Base-by-base conservation (phyloP, 1,140 invertebrate species). In the Drosophila yakuba region DNA sequence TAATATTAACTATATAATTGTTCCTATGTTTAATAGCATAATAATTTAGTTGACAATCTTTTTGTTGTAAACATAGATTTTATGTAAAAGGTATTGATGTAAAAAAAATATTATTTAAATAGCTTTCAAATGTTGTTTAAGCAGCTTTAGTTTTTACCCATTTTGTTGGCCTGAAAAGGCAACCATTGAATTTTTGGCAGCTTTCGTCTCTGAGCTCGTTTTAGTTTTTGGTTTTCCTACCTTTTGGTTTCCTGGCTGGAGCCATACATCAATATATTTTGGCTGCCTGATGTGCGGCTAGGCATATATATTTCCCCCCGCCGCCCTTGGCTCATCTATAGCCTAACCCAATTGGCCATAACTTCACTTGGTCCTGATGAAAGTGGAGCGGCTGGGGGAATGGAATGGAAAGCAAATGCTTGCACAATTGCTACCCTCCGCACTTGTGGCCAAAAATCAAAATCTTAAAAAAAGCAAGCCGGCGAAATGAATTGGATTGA, bases 401-500 rank as follows among this genome's bases (percentile, higher is more conserved):
- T 74, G 43, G 57, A 67, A 74, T 74, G 47, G 38, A 56, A 83
- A 78, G 73, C 73, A 77, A 76, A 60, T 76, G 73, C 55, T 45
- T 75, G 60, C 73, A 64, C 73, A 74, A 76, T 58, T 64, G 67
- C 38, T 44, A 20, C 10, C 64, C 23, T 2, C 60, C 35, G 4
- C 58, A 63, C 59, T 82, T 82, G 79, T 78, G 74, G 68, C 74
- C 62, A 78, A 78, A 64, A 82, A 69, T 73, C 62, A 74, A 56
- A 74, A 55, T 67, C 61, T 58, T 71, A 23, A 74, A 55, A 63
- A 71, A 56, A 54, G 48, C 8, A 44, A 55, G 64, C 23, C 69
- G 38, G 17, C 25, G 28, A 58, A 88, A 88, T 88, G 84, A 84
- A 88, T 88, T 88, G 84, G 84, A 88, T 88, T 88, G 84, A 89